Conservation (phyloP, 2,113 vertebrate species). For the Conger conger region DNA sequence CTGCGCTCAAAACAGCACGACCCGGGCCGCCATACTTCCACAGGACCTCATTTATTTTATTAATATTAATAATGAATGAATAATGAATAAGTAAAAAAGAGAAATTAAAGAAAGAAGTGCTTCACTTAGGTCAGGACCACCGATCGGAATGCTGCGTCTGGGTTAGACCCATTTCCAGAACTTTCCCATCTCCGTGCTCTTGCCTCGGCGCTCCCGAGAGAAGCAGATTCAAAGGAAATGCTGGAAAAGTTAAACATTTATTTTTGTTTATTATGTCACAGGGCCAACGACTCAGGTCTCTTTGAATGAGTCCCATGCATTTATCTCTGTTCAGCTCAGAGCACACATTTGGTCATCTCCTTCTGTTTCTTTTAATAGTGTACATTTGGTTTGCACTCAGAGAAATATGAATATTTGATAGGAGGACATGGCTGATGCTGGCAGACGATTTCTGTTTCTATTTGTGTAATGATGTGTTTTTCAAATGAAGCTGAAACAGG, state of each 20-base stretch:
- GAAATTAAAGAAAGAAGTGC: background rate
- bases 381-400: slow-evolving; percentile 7
- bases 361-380: background rate
- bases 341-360: background rate
- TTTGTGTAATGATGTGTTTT: background rate
- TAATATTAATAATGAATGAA: background rate
- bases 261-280: background rate
- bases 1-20: background rate
- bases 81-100: background rate
- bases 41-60: background rate
- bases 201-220: background rate
- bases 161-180: background rate
- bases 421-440: background rate
- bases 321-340: slow-evolving; percentile 3
- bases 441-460: background rate
- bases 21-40: background rate
- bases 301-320: background rate
- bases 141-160: background rate
- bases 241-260: background rate
- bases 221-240: background rate
- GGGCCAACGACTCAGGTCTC: background rate
- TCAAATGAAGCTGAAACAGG: background rate
- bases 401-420: slow-evolving; percentile 19
- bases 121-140: background rate
- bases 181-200: background rate